Conservation (phyloP, 2,797 vertebrate genomes). For the Clamator glandarius region DNA sequence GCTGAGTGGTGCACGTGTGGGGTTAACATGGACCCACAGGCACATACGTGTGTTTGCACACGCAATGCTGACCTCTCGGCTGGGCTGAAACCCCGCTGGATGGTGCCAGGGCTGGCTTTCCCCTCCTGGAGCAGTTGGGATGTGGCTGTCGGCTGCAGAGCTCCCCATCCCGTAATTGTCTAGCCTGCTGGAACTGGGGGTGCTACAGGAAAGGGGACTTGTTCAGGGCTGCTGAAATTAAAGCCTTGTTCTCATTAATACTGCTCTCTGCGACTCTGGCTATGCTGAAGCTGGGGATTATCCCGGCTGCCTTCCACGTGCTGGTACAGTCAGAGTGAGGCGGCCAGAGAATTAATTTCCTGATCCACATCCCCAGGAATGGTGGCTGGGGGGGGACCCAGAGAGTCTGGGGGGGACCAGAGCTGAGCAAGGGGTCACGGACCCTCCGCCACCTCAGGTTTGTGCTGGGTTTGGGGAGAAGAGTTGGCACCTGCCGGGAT, state of each 20-base stretch:
- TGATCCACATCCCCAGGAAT: neutral
- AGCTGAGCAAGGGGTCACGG: fast-evolving
- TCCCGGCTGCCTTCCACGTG: neutral
- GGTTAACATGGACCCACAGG: fast-evolving
- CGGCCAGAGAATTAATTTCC: neutral
- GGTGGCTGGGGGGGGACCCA: fast-evolving
- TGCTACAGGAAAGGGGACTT: neutral
- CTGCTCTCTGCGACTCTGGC: neutral
- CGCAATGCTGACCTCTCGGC: fast-evolving
- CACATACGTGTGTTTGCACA: neutral
- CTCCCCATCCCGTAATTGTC: fast-evolving
- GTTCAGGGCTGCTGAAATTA: neutral
- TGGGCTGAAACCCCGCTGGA: neutral
- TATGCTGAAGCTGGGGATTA: neutral
- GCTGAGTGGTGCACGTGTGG: neutral
- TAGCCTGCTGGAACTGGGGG: neutral
- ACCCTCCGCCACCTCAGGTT: fast-evolving
- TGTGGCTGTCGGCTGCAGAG: fast-evolving
- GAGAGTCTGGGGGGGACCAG: fast-evolving
- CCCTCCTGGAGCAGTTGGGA: neutral
- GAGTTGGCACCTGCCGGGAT: neutral
- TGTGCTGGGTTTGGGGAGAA: neutral
- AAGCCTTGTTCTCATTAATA: neutral
- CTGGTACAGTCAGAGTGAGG: neutral
- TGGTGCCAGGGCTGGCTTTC: neutral